phyloP scores from a whole-genome alignment of 2,113 vertebrate genomes.

The Pleuronectes platessa region DNA sequence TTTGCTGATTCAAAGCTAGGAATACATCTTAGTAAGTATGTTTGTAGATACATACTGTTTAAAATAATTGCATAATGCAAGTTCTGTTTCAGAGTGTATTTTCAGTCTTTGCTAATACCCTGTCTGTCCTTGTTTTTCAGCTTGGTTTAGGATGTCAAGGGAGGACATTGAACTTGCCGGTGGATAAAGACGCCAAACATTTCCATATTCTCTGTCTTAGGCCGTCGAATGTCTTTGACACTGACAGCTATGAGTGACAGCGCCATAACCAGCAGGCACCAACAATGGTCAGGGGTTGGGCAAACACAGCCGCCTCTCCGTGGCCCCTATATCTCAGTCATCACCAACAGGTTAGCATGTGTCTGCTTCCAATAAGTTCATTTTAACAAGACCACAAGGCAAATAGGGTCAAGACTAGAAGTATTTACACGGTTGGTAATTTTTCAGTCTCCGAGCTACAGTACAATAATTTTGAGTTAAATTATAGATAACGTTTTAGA shows the following conservation, averaged over 20 bases:
- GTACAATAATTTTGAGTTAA: not conserved
- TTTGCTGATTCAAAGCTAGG: too few species aligned
- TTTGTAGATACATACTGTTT: not conserved
- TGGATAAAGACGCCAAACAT: constrained; percentile 3
- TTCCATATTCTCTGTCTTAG: not conserved
- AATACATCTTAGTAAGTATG: not conserved
- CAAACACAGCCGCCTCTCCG: constrained; percentile 55
- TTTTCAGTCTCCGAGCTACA: not conserved
- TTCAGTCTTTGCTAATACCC: not conserved
- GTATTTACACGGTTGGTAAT: not conserved
- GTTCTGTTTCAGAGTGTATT: too few species aligned
- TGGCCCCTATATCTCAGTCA: constrained; percentile 88
- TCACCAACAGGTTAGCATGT: constrained; percentile 83
- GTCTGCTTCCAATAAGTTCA: not conserved
- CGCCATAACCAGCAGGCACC: constrained; percentile 59
- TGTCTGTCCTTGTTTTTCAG: constrained; percentile 23
- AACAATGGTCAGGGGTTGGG: constrained; percentile 49
- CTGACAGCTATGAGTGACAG: constrained; percentile 83
- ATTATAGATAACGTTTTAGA: not conserved
- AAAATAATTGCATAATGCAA: not conserved
- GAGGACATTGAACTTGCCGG: not conserved
- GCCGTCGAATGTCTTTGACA: constrained; percentile 45
- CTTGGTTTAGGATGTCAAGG: constrained; percentile 40
- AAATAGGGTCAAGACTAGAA: not conserved
- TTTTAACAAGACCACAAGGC: not conserved